A percentile compares a stretch with the other conserved stretches of the same genome.
Conservation (phyloP, 2,113 vertebrate genomes). For the Rhinolophus ferrumequinum region DNA sequence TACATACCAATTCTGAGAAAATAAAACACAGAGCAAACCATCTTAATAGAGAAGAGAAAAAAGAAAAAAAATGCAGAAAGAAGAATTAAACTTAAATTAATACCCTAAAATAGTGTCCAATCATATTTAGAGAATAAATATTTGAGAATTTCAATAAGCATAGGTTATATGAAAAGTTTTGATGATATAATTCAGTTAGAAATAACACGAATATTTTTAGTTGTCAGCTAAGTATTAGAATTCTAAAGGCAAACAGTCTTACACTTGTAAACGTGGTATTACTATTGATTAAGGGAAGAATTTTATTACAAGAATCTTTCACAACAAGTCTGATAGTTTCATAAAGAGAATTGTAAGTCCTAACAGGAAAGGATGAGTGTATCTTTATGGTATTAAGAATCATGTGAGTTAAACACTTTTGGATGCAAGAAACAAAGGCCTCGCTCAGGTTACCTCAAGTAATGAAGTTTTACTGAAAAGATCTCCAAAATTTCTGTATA, state of each 20-base stretch:
- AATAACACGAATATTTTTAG: conserved; percentile 41
- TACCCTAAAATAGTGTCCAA: background rate
- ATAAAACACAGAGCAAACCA: background rate
- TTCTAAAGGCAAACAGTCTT: background rate
- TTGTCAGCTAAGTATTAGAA: background rate
- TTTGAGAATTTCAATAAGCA: background rate
- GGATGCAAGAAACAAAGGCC: background rate
- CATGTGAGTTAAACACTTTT: background rate
- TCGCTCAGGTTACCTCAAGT: background rate
- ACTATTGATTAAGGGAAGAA: conserved; percentile 12
- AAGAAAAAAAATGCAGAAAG: background rate
- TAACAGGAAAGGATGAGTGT: background rate
- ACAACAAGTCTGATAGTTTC: background rate
- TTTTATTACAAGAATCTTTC: conserved; percentile 40
- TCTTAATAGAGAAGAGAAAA: background rate
- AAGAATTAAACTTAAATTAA: background rate
- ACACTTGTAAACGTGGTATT: background rate
- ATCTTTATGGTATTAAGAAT: conserved; percentile 44
- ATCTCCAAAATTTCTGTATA: background rate
- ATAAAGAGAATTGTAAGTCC: background rate
- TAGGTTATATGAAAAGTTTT: background rate
- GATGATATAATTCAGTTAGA: background rate
- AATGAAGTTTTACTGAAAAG: background rate
- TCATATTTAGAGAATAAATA: conserved; percentile 25
- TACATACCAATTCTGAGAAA: background rate